Percentiles rank a stretch among this genome's conserved stretches.
Evolutionary conservation across 2,797 vertebrate genomes (phyloP).

Genomic region (Antrozous pallidus): DNA sequence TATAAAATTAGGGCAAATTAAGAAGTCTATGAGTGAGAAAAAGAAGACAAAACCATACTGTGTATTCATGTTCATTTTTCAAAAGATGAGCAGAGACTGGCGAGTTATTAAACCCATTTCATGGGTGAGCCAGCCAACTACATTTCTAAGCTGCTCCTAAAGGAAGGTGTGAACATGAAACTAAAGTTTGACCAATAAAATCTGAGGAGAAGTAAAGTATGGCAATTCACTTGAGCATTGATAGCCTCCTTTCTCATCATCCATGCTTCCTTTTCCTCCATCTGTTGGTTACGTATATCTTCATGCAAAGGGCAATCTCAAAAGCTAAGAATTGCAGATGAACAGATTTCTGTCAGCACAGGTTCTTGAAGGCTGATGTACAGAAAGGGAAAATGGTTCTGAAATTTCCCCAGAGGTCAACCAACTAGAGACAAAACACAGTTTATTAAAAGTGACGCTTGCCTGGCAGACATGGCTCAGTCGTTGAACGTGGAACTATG

Average conservation of each 20-base stretch:
- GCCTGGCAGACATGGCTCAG: too few relatives aligned
- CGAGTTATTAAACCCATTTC: background rate
- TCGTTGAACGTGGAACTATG: too few relatives aligned
- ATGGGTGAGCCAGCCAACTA: background rate
- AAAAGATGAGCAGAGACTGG: background rate
- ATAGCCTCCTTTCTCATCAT: background rate
- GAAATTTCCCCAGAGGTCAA: background rate
- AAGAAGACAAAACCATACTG: background rate
- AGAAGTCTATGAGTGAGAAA: background rate
- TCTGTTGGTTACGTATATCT: background rate
- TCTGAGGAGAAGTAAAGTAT: background rate
- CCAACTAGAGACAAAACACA: background rate
- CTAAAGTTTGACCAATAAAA: background rate
- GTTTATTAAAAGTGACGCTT: background rate
- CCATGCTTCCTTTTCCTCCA: background rate
- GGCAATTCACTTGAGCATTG: rapidly evolving
- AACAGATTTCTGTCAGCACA: background rate
- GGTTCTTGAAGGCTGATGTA: background rate
- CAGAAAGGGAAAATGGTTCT: background rate
- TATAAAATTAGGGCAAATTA: background rate
- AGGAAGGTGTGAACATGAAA: background rate
- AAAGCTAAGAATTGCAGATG: background rate
- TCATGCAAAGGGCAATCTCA: background rate
- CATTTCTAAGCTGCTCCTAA: background rate
- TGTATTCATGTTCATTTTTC: background rate